A percentile compares a stretch with the other conserved stretches of the same genome.
phyloP scores from a whole-genome alignment of 2,113 vertebrate genomes.

The Callipepla squamata region DNA sequence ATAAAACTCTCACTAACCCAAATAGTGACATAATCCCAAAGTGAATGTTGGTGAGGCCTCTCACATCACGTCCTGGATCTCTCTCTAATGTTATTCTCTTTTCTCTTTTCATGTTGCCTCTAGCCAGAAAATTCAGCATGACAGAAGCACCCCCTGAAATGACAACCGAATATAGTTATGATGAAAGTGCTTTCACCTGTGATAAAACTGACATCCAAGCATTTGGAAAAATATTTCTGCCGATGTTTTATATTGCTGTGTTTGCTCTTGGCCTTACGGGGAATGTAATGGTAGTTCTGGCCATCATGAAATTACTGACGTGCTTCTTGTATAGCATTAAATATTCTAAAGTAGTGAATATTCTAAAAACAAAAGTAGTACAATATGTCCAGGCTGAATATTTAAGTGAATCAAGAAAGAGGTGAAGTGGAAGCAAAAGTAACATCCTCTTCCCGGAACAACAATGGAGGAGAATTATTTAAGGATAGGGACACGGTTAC shows the following conservation, averaged over 20 bases:
- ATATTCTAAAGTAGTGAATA: not conserved
- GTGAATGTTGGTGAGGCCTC: accelerated
- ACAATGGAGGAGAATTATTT: not conserved
- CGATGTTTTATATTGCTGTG: slow-evolving; percentile 73
- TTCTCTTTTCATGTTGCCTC: not conserved
- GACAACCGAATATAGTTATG: slow-evolving; percentile 24
- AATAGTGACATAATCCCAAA: not conserved
- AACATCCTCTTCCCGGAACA: not conserved
- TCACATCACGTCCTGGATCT: not conserved
- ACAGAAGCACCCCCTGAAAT: not conserved
- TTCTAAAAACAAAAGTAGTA: not conserved
- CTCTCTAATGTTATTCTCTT: not conserved
- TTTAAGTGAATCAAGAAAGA: not conserved
- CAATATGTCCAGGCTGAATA: not conserved
- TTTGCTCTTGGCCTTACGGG: slow-evolving; percentile 86
- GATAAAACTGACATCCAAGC: slow-evolving; percentile 45
- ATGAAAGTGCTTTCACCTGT: slow-evolving; percentile 50
- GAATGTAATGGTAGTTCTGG: slow-evolving; percentile 86
- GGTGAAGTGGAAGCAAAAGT: not conserved
- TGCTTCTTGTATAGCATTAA: not conserved
- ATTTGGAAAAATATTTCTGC: slow-evolving; percentile 67
- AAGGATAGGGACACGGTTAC: not conserved
- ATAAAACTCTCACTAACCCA: not conserved
- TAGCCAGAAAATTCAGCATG: slow-evolving; percentile 60
- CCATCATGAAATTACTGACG: slow-evolving; percentile 65